phyloP scores from a whole-genome alignment of 2,797 vertebrate species.

The Hippoglossus hippoglossus region DNA sequence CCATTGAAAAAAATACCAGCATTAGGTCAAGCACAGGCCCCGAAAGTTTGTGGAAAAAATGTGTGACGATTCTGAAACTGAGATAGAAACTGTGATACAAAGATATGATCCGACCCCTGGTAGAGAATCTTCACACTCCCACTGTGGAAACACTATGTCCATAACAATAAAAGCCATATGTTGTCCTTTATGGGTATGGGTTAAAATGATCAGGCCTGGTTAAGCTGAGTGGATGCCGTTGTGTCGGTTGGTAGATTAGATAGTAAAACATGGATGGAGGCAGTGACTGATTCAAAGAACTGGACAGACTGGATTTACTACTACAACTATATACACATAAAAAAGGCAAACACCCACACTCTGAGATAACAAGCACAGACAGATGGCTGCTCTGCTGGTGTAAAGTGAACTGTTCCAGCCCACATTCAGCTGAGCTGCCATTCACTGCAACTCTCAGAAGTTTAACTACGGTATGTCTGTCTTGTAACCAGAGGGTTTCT shows the following conservation, averaged over 20 bases:
- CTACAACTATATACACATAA: conserved; percentile 39
- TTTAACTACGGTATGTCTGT: conserved; percentile 4
- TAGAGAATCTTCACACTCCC: no score
- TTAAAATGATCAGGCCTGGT: conserved; percentile 15
- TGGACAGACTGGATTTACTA: conserved; percentile 71
- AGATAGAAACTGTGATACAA: not conserved
- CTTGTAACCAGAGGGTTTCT: not conserved
- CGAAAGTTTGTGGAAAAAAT: no score
- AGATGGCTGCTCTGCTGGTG: conserved; percentile 3
- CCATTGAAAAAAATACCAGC: no score
- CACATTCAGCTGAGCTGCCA: conserved; percentile 13
- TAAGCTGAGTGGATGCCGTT: conserved; percentile 15
- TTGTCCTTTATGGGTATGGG: not conserved
- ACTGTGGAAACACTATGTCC: not conserved
- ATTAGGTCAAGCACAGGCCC: no score
- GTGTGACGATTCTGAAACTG: no score
- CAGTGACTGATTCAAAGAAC: conserved; percentile 47
- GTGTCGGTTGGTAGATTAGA: conserved; percentile 21
- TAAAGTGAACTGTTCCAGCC: conserved; percentile 3
- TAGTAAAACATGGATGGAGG: conserved; percentile 33
- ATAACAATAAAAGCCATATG: not conserved
- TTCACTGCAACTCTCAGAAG: conserved; percentile 6
- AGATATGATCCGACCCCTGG: not conserved
- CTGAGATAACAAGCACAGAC: conserved; percentile 18
- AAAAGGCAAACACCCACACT: conserved; percentile 48